These are phyloP conservation scores for Eptatretus burgeri DNA, from an alignment of 2,113 vertebrate species.

Conservation along the genomic window DNA sequence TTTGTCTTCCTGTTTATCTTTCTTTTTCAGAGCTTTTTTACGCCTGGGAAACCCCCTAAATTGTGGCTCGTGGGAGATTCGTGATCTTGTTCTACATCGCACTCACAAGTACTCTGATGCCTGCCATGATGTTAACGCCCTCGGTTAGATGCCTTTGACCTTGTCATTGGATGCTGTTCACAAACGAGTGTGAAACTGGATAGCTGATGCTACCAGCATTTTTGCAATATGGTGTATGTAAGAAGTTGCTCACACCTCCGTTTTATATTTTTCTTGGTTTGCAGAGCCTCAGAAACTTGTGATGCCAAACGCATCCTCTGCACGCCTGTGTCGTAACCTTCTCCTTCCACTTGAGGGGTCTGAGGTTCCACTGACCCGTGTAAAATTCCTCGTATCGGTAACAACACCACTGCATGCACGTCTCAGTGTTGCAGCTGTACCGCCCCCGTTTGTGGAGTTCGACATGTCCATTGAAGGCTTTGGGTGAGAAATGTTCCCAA, in stretches of 20 bases:
- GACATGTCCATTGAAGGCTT: constrained; percentile 80
- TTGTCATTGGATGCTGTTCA: too few relatives aligned
- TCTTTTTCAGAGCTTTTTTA: constrained; percentile 51
- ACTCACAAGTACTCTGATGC: background rate
- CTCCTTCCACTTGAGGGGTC: constrained; percentile 1
- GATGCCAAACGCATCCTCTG: too few relatives aligned
- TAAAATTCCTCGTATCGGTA: constrained; percentile 96
- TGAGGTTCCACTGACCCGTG: constrained; percentile 73
- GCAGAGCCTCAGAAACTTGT: too few relatives aligned
- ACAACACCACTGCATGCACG: constrained; percentile 91
- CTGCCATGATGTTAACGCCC: background rate
- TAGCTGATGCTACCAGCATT: too few relatives aligned
- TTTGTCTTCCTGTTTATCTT: too few relatives aligned
- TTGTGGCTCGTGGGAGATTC: constrained; percentile 88
- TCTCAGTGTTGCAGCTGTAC: constrained; percentile 65
- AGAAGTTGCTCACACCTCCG: too few relatives aligned
- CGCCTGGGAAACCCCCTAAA: constrained; percentile 81
- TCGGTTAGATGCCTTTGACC: background rate
- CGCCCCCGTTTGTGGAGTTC: constrained; percentile 73
- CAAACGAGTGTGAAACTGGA: too few relatives aligned
- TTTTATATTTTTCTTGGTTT: too few relatives aligned
- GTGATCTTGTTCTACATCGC: background rate
- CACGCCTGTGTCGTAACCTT: background rate
- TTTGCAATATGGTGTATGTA: too few relatives aligned
- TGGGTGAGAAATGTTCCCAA: constrained; percentile 29